phyloP scores from a whole-genome alignment of 2,113 vertebrate species.

The Martes martes region DNA sequence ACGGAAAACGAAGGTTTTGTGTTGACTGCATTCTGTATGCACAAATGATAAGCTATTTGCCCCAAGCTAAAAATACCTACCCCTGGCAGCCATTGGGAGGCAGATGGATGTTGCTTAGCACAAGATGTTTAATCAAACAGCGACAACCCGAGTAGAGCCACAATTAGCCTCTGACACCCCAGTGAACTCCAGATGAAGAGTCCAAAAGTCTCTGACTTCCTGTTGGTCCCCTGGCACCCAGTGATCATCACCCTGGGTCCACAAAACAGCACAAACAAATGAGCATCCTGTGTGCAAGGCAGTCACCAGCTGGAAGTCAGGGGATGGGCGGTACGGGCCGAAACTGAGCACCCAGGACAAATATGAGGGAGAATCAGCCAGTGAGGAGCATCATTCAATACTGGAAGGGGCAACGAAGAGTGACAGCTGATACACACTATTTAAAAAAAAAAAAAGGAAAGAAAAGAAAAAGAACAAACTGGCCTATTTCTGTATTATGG shows the following conservation, averaged over 20 bases:
- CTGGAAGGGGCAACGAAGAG: background rate
- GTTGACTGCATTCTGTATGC: slow-evolving; percentile 45
- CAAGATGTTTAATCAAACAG: slow-evolving; percentile 71
- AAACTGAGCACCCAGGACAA: background rate
- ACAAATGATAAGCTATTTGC: slow-evolving; percentile 70
- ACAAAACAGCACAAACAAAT: slow-evolving; percentile 45
- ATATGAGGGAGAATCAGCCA: background rate
- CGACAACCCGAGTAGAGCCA: slow-evolving; percentile 47
- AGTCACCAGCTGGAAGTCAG: background rate
- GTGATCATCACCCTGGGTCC: slow-evolving; percentile 20
- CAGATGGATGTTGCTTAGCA: slow-evolving; percentile 42
- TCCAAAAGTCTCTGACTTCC: slow-evolving; percentile 58
- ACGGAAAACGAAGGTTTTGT: slow-evolving; percentile 51
- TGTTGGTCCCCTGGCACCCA: slow-evolving; percentile 22
- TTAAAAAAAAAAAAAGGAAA: background rate
- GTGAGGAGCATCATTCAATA: background rate
- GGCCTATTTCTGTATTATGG: background rate
- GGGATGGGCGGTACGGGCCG: background rate
- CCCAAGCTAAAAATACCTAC: slow-evolving; percentile 67
- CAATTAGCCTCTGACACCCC: slow-evolving; percentile 69
- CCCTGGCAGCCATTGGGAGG: slow-evolving; percentile 31
- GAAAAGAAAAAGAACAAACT: background rate
- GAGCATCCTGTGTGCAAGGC: background rate
- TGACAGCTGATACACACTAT: background rate
- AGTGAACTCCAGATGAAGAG: slow-evolving; percentile 65